phyloP scores from a whole-genome alignment of 2,113 vertebrate species.

The Guaruba guarouba region DNA sequence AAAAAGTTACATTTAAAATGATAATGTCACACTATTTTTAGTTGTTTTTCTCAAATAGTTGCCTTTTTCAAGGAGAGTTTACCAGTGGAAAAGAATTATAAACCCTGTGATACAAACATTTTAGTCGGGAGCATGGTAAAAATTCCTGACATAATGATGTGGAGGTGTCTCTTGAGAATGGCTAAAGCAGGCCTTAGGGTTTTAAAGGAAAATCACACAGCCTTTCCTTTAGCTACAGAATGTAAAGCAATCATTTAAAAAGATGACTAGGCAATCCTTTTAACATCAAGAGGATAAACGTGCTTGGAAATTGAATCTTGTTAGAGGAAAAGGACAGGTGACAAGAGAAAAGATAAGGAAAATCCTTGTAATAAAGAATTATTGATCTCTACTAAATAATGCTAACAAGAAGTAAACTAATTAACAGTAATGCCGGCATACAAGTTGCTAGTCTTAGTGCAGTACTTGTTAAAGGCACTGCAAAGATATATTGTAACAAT shows the following conservation, averaged over 20 bases:
- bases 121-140: not conserved
- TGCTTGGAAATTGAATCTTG: constrained; percentile 3
- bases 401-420: not conserved
- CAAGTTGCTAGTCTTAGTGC: not conserved
- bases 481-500: not conserved
- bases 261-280: not conserved
- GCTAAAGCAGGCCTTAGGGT: not conserved
- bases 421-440: not conserved
- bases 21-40: not conserved
- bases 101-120: not conserved
- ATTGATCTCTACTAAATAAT: not conserved
- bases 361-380: not conserved
- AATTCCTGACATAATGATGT: not conserved
- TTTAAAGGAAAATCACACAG: not conserved
- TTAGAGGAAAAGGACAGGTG: not conserved
- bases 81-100: not conserved
- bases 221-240: not conserved
- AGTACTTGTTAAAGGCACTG: not conserved
- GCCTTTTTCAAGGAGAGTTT: not conserved
- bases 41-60: not conserved
- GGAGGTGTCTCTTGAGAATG: not conserved
- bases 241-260: not conserved
- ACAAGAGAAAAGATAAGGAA: not conserved
- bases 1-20: not conserved
- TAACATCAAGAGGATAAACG: not conserved